These are phyloP conservation scores for Diglossa cyanea DNA, from an alignment of 2,797 vertebrate species.

Conservation along the genomic window DNA sequence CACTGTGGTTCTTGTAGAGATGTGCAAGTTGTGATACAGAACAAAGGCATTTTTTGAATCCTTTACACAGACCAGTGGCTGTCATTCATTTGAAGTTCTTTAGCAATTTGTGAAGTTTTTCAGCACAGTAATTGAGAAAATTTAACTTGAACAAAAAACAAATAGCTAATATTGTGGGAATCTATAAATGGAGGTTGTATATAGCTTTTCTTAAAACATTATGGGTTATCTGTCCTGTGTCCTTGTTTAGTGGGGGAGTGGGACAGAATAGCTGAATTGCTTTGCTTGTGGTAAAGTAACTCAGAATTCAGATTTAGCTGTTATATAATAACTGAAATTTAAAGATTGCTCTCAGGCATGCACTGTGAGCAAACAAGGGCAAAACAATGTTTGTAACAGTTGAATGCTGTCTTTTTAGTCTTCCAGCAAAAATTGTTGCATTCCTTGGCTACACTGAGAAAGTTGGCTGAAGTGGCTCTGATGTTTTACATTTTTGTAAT, in stretches of 20 bases:
- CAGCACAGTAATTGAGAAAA: background rate
- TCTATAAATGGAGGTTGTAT: background rate
- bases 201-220: background rate
- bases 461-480: background rate
- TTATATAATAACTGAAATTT: background rate
- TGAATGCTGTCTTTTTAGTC: background rate
- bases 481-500: background rate
- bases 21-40: background rate
- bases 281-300: background rate
- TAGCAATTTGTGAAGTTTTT: background rate
- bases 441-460: background rate
- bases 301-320: background rate
- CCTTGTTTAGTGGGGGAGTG: background rate
- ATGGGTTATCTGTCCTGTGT: rapidly evolving
- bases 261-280: background rate
- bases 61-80: background rate
- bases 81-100: background rate
- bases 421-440: background rate
- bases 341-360: background rate
- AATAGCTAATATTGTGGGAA: background rate
- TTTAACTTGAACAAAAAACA: background rate
- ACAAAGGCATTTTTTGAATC: background rate
- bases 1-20: background rate
- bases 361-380: background rate
- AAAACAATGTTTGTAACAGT: background rate